These are phyloP conservation scores for Podotricha telesiphe DNA, from an alignment of 2,888 invertebrate genomes.

Conservation along the genomic window DNA sequence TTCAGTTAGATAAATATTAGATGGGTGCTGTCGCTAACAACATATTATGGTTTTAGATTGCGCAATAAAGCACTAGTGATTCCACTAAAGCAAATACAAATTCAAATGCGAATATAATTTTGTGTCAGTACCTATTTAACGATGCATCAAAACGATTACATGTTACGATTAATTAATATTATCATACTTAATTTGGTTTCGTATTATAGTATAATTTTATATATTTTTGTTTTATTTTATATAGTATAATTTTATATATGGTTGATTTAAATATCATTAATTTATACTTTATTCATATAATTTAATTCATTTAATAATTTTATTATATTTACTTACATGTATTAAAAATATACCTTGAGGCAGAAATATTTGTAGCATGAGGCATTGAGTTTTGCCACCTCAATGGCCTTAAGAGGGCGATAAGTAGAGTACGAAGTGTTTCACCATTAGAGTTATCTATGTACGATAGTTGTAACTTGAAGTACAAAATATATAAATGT, in stretches of 20 bases:
- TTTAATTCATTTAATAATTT: slow-evolving; percentile 1
- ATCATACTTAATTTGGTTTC: slow-evolving; percentile 1
- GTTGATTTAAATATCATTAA: not conserved
- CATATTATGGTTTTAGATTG: slow-evolving; percentile 10
- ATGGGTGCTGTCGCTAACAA: not conserved
- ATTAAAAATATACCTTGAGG: not conserved
- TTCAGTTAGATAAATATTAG: not conserved
- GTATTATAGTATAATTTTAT: slow-evolving; percentile 2
- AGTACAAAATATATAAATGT: too few species aligned
- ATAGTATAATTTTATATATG: too few species aligned
- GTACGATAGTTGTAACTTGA: too few species aligned
- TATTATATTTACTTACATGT: not conserved
- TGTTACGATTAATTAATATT: slow-evolving; percentile 1
- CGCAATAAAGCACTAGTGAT: not conserved
- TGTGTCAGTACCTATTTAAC: not conserved
- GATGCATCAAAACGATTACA: slow-evolving; percentile 6
- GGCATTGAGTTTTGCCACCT: not conserved
- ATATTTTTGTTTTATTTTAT: too few species aligned
- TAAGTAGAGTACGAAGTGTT: not conserved
- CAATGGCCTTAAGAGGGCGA: not conserved
- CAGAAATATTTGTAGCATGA: not conserved
- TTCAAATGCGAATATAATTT: not conserved
- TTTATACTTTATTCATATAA: not conserved
- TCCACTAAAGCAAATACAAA: not conserved
- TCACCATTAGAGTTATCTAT: too few species aligned